Conservation (phyloP, 2,797 vertebrate species). For the Rousettus madagascariensis region DNA sequence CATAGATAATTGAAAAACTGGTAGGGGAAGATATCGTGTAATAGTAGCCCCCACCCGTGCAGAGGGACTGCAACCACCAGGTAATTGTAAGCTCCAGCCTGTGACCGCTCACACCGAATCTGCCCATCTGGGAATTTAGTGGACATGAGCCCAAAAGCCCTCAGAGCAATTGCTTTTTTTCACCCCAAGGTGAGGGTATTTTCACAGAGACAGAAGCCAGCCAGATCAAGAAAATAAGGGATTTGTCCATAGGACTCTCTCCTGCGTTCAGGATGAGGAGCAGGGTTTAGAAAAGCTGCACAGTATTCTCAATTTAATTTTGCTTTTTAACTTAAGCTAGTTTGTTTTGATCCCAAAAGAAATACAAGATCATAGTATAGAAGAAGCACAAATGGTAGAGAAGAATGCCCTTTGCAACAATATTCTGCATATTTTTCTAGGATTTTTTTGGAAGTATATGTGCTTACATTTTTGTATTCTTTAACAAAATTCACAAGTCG, state of each 20-base stretch:
- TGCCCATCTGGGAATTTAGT: conserved; percentile 57
- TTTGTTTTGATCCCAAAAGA: conserved; percentile 37
- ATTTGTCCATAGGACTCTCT: neutral
- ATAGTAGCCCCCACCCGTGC: conserved; percentile 67
- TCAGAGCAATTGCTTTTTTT: neutral
- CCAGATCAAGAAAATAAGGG: neutral
- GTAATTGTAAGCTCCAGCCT: conserved; percentile 71
- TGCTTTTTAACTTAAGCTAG: neutral
- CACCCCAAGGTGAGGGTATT: neutral
- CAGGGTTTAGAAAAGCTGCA: neutral
- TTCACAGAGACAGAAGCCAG: neutral
- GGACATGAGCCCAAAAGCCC: neutral
- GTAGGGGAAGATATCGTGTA: conserved; percentile 77
- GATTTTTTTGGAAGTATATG: neutral
- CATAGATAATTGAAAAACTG: conserved; percentile 80
- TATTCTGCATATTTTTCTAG: neutral
- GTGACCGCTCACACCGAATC: conserved; percentile 36
- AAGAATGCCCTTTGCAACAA: neutral
- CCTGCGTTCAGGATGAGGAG: neutral
- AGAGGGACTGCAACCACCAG: conserved; percentile 61
- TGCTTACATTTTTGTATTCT: neutral
- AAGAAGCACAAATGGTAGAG: neutral
- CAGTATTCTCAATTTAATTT: neutral
- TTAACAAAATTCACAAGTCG: neutral
- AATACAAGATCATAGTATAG: neutral